A percentile compares a stretch with the other conserved stretches of the same genome.
Conservation (phyloP, 2,888 invertebrate genomes). For the Yponomeuta plumbellus region DNA sequence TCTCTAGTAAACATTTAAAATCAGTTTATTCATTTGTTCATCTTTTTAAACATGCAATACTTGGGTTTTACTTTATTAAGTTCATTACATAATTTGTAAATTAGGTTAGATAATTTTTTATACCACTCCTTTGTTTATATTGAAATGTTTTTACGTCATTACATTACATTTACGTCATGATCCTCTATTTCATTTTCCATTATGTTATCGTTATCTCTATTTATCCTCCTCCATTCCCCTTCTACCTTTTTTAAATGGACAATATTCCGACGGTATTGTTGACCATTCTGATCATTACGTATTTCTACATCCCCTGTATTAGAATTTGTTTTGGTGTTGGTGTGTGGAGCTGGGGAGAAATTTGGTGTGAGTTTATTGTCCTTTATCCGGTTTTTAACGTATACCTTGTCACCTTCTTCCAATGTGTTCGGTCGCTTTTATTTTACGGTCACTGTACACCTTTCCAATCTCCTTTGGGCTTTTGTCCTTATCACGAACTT, state of each 20-base stretch:
- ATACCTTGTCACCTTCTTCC: constrained; percentile 12
- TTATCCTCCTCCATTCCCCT: too few relatives aligned
- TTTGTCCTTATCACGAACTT: constrained; percentile 17
- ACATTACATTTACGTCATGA: background rate
- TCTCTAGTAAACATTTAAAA: too few relatives aligned
- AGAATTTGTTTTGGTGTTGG: background rate
- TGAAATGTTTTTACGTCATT: background rate
- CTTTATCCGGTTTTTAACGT: constrained; percentile 6
- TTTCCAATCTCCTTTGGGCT: constrained; percentile 8
- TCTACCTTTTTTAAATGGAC: constrained; percentile 14
- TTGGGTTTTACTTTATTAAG: too few relatives aligned
- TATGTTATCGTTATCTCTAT: background rate
- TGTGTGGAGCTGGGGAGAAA: constrained; percentile 6
- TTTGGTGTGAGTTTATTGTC: constrained; percentile 10
- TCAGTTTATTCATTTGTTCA: too few relatives aligned
- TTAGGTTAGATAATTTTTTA: too few relatives aligned
- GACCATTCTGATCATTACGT: constrained; percentile 13
- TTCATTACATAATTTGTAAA: too few relatives aligned
- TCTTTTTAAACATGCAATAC: too few relatives aligned
- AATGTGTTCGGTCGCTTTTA: constrained; percentile 3
- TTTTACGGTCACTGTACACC: background rate
- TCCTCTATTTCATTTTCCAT: background rate
- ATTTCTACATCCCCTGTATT: background rate
- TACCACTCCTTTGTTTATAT: too few relatives aligned
- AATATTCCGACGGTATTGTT: constrained; percentile 10